Base-by-base conservation (phyloP, 2,113 vertebrate genomes). In the Falcunculus frontatus region DNA sequence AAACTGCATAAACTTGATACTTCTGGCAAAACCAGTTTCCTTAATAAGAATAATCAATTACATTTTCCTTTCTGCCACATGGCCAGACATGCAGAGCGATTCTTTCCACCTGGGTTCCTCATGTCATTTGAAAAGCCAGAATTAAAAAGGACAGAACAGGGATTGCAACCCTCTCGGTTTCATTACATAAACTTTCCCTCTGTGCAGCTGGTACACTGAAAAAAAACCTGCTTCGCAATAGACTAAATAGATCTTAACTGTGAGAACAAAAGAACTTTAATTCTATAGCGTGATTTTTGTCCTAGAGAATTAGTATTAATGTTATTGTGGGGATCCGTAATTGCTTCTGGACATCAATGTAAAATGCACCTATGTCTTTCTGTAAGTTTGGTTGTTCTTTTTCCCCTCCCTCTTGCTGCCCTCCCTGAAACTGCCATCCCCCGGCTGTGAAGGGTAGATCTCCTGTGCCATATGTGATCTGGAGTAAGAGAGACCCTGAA, bases 1-100 rank as follows among this genome's bases (percentile, higher is more conserved):
- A 82, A 94, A 83, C 81, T 44, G 69, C 72, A 64, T 89, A 82
- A 91, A 76, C 44, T 81, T 88, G 79, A 92, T 93, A 47, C 86
- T 91, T 96, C 91, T 94, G 82, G 92, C 65, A 96, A 95, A 97
- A 73, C 2, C 63, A 26, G 52, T 90, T 94, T 84, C 79, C 79
- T 78, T 97, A 96, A 95, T 95, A 95, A 74, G 89, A 94, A 89
- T 84, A 96, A 96, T 97, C 94, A 97, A 93, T 96, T 97, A 93
- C 37, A 53, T 89, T 96, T 96, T 90, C 80, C 55, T 84, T 46
- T 90, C 75, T 97, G 90, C 84, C 78, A 88, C 79, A 42, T 56
- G 77, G 72, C 11, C 75, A 95, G 93, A 69, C 83, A 84, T 78
- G 81, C 53, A 73, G 68, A 95, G 57, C 1, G 1, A 91, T 91